Base-by-base conservation (phyloP, 2,888 invertebrate species). In the Pasiphila rectangulata region DNA sequence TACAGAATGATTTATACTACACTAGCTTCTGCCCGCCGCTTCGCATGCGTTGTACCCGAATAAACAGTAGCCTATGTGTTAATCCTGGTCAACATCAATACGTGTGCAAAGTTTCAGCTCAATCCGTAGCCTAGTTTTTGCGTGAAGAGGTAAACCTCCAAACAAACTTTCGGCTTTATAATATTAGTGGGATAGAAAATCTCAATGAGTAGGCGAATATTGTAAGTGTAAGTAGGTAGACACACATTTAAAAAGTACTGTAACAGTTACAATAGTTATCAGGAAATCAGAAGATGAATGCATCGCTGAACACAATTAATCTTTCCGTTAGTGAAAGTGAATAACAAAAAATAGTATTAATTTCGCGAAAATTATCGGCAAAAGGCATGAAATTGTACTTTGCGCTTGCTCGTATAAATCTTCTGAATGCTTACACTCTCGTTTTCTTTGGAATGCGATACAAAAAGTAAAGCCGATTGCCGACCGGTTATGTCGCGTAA, bases 371-470 rank as follows among this genome's bases (percentile, higher is more conserved):
- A 57, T 57, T 58, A 55, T 61, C 63, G 39, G 57, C 59, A 68
- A 75, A 72, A 62, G 57, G 68, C 76, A 72, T 74, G 69, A 78
- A 79, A 77, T 78, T 75, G 67, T 51, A 53, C 52, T 58, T 54
- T 49, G 38, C 51, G 52, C 57, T 54, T 49, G 38, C 51, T 53
- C 57, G 55, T 63, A 66, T 61, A 67, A 65, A 66, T 69, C 52
- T 57, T 66, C 60, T 63, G 61, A 63, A 66, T 63, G 50, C 47
- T 51, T 37, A 52, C 59, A 72, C 74, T 75, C 67, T 78, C 69
- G 61, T 63, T 75, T 76, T 78, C 73, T 51, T 68, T 54, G 75
- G 75, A 69, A 72, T 74, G 70, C 64, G 53, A 46, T 27, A 52
- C 51, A 64, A 70, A 67, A 64, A 61, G 58, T 39, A 62, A 60